A percentile compares a stretch with the other conserved stretches of the same genome.
Evolutionary conservation across 2,888 invertebrate genomes (phyloP).

Genomic region (Barypeithes pellucidus): DNA sequence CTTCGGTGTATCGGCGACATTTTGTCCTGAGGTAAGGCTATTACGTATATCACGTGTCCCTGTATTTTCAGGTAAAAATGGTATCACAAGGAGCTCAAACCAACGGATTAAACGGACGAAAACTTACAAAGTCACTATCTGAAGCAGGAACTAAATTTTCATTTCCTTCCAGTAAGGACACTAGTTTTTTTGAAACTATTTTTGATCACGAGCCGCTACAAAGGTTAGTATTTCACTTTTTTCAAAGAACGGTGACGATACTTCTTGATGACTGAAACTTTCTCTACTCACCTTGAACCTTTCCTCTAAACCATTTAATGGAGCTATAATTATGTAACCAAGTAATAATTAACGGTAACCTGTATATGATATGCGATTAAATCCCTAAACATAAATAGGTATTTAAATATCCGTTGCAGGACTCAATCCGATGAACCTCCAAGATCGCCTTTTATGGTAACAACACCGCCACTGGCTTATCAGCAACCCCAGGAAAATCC

Average conservation of each 20-base stretch:
- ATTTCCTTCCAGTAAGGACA: slow-evolving; percentile 64
- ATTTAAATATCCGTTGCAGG: slow-evolving; percentile 67
- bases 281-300: no score
- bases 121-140: slow-evolving; percentile 88
- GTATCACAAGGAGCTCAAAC: slow-evolving; percentile 94
- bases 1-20: no score
- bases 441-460: slow-evolving; percentile 80
- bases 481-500: slow-evolving; percentile 38
- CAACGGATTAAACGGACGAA: slow-evolving; percentile 84
- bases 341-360: no score
- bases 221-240: slow-evolving; percentile 49
- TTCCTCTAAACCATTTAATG: no score
- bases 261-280: no score
- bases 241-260: no score
- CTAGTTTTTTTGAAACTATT: slow-evolving; percentile 58
- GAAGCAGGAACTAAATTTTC: slow-evolving; percentile 77
- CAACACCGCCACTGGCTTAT: slow-evolving; percentile 71
- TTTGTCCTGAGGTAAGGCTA: no score
- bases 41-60: not conserved
- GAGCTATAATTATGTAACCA: no score
- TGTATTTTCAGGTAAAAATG: slow-evolving; percentile 80
- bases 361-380: no score
- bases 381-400: no score
- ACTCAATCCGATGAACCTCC: slow-evolving; percentile 91
- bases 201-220: slow-evolving; percentile 84